Evolutionary conservation across 2,888 invertebrate genomes (phyloP).

Genomic region (Watsonalla cultraria): DNA sequence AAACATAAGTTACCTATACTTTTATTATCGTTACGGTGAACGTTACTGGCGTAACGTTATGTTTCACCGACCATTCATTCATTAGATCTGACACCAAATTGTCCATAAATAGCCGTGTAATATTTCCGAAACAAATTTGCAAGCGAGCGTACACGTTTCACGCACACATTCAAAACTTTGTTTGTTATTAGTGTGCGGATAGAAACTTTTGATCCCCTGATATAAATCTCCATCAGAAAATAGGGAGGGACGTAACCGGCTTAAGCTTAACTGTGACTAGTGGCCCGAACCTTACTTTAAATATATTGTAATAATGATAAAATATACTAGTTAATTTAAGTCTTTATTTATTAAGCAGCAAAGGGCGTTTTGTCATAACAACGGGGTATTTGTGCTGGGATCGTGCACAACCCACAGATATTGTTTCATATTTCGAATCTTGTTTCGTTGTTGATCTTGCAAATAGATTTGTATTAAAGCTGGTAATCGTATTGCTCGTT

Average conservation of each 20-base stretch:
- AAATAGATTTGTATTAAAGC: constrained; percentile 60
- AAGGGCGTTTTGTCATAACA: constrained; percentile 62
- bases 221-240: constrained; percentile 79
- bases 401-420: constrained; percentile 54
- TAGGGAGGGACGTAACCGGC: constrained; percentile 77
- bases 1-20: constrained; percentile 46
- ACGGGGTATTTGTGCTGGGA: constrained; percentile 41
- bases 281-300: constrained; percentile 71
- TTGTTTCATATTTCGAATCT: constrained; percentile 65
- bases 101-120: constrained; percentile 48
- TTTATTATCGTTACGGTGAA: constrained; percentile 47
- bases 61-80: constrained; percentile 46
- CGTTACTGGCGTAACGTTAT: constrained; percentile 29
- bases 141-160: constrained; percentile 32
- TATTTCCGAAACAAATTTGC: constrained; percentile 45
- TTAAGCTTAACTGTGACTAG: constrained; percentile 77
- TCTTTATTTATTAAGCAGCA: constrained; percentile 64
- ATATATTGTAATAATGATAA: constrained; percentile 77
- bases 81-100: constrained; percentile 53
- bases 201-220: constrained; percentile 76
- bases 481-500: constrained; percentile 57
- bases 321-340: constrained; percentile 70
- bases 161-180: constrained; percentile 31
- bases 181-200: constrained; percentile 49
- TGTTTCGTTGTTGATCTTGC: constrained; percentile 45